Evolutionary conservation across 2,797 vertebrate genomes (phyloP).

Genomic region (Labroides dimidiatus): DNA sequence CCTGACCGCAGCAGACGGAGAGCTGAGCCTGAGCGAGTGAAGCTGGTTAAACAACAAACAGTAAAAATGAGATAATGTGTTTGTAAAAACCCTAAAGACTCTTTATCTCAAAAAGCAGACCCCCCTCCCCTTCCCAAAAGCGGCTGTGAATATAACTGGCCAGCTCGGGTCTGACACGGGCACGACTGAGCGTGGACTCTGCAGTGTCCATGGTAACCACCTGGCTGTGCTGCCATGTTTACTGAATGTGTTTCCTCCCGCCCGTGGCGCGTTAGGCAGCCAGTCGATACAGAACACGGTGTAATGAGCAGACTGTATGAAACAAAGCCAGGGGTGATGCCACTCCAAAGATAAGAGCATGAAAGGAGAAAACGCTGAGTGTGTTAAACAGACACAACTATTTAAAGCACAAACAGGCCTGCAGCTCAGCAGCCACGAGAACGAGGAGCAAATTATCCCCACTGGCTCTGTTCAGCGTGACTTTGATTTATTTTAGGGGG

Average conservation of each 20-base stretch:
- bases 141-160: slow-evolving; percentile 22
- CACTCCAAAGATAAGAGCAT: slow-evolving; percentile 55
- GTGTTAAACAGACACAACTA: slow-evolving; percentile 61
- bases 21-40: slow-evolving; percentile 19
- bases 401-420: slow-evolving; percentile 52
- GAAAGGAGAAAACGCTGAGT: slow-evolving; percentile 64
- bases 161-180: slow-evolving; percentile 32
- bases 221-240: slow-evolving; percentile 47
- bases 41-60: slow-evolving; percentile 63
- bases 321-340: slow-evolving; percentile 44
- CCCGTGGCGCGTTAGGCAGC: slow-evolving; percentile 48
- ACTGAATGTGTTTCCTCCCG: slow-evolving; percentile 46
- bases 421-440: slow-evolving; percentile 33
- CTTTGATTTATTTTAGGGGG: slow-evolving; percentile 56
- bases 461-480: slow-evolving; percentile 32
- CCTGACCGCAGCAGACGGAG: slow-evolving; percentile 15
- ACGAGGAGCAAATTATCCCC: slow-evolving; percentile 47
- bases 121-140: slow-evolving; percentile 11
- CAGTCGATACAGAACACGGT: slow-evolving; percentile 47
- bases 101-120: slow-evolving; percentile 72
- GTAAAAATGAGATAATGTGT: slow-evolving; percentile 47
- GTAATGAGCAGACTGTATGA: slow-evolving; percentile 58
- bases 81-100: slow-evolving; percentile 66
- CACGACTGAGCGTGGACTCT: slow-evolving; percentile 25
- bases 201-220: slow-evolving; percentile 70